Evolutionary conservation across 2,797 vertebrate species (phyloP), one percentile per base, ranked within the genome.

Genomic region (Acipenser transmontanus): DNA sequence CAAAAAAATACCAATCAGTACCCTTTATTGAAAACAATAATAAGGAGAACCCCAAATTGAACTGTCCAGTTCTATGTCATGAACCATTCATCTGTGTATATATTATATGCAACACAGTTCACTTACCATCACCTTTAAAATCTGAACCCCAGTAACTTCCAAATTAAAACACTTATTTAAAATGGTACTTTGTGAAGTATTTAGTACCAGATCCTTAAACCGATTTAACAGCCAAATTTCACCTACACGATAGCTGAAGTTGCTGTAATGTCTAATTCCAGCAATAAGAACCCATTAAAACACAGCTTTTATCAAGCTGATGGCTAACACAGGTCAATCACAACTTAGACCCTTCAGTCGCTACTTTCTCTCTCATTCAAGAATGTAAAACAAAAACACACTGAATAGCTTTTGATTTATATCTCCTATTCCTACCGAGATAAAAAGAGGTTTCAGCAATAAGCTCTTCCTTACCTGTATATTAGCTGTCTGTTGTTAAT

Each of bases 311-410:
- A 56, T 10, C n/a, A 7, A 64, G 66, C 10, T 50, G 47, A 12
- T 47, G 8, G 11, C n/a, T 12, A 20, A 11, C 64, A 59, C 13
- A 13, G 63, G 52, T 72, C 69, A 66, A 49, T 59, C 69, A 67
- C 70, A 86, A 89, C 81, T 87, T 82, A 60, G 69, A 71, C 66
- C 59, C 71, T 12, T 12, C 71, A 64, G 61, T 76, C 71, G 75
- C 61, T 77, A 73, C 70, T 68, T 68, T 70, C 67, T 63, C 54
- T 54, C 65, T 54, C 34, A 8, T 50, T 13, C 12, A 14, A 34
- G 48, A 57, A 57, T 57, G n/a, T n/a, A 13, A 13, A 57, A n/a
- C 9, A 57, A 57, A 11, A 57, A 7, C 54, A 11, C 54, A 7
- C 12, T 11, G 14, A n/a, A n/a, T n/a, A 7, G 12, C 3, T 57